phyloP scores from a whole-genome alignment of 2,888 invertebrate genomes.

The Acholoe squamosa region DNA sequence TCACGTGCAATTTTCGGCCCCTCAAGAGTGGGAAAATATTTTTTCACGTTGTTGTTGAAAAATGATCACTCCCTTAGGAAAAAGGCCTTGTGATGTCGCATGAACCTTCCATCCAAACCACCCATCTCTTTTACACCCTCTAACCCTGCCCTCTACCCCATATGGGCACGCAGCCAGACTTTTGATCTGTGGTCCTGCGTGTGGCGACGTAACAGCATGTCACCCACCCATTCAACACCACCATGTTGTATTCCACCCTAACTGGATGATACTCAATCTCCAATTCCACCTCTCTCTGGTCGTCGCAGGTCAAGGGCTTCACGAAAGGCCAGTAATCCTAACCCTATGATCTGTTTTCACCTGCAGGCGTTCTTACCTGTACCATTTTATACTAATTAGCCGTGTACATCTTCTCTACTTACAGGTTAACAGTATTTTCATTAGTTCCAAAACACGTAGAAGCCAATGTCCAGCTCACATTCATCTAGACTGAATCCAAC shows the following conservation, averaged over 20 bases:
- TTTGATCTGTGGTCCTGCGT: background rate
- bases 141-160: background rate
- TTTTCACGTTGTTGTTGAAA: too few relatives aligned
- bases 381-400: too few relatives aligned
- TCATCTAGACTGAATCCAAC: too few relatives aligned
- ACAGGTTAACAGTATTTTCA: too few relatives aligned
- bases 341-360: background rate
- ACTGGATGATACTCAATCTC: background rate
- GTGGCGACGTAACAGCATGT: conserved; percentile 19
- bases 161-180: conserved; percentile 1
- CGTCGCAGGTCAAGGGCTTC: background rate
- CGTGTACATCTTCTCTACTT: too few relatives aligned
- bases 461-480: too few relatives aligned
- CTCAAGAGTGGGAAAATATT: too few relatives aligned
- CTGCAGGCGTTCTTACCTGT: too few relatives aligned
- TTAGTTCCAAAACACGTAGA: too few relatives aligned
- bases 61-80: background rate
- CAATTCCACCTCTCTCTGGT: background rate
- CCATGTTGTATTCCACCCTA: conserved; percentile 3
- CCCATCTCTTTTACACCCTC: background rate
- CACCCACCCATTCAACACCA: background rate
- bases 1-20: too few relatives aligned
- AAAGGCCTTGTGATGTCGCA: background rate
- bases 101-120: background rate
- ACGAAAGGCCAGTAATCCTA: background rate